Percentiles rank a stretch among this genome's conserved stretches.
phyloP scores from a whole-genome alignment of 2,888 invertebrate genomes.

The Conops quadrifasciatus region DNA sequence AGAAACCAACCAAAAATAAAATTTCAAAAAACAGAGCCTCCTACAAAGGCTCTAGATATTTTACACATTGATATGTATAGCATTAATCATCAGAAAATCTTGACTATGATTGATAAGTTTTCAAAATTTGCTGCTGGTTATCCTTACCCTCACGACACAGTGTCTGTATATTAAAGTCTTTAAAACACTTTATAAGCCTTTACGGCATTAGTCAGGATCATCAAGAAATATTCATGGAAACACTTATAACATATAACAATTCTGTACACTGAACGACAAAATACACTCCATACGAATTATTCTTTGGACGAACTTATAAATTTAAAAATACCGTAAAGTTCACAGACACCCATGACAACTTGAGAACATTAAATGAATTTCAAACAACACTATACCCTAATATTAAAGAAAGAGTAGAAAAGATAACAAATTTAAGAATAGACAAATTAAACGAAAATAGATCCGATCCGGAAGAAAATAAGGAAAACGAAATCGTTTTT shows the following conservation, averaged over 20 bases:
- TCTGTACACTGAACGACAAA: constrained; percentile 25
- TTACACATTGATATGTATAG: too few relatives aligned
- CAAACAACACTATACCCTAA: constrained; percentile 24
- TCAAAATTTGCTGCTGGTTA: too few relatives aligned
- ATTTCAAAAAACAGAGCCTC: not conserved
- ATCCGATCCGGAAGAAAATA: too few relatives aligned
- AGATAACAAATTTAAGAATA: too few relatives aligned
- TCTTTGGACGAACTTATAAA: constrained; percentile 40
- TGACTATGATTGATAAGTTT: too few relatives aligned
- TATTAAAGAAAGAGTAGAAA: constrained; percentile 23
- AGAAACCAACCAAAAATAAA: not conserved
- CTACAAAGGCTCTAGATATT: not conserved
- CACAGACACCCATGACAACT: not conserved
- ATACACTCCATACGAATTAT: constrained; percentile 36
- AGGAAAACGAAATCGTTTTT: too few relatives aligned
- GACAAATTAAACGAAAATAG: too few relatives aligned
- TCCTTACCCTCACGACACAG: too few relatives aligned
- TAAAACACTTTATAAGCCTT: constrained; percentile 26
- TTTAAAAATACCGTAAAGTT: constrained; percentile 27
- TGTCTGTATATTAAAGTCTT: constrained; percentile 12
- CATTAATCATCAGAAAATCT: not conserved
- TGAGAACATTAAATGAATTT: constrained; percentile 26
- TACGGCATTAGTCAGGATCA: constrained; percentile 33
- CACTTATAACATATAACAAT: constrained; percentile 24
- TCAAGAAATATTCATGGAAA: constrained; percentile 39